A percentile compares a stretch with the other conserved stretches of the same genome.
These are phyloP conservation scores for Todiramphus saurophagus DNA, from an alignment of 2,113 vertebrate species.

Conservation along the genomic window DNA sequence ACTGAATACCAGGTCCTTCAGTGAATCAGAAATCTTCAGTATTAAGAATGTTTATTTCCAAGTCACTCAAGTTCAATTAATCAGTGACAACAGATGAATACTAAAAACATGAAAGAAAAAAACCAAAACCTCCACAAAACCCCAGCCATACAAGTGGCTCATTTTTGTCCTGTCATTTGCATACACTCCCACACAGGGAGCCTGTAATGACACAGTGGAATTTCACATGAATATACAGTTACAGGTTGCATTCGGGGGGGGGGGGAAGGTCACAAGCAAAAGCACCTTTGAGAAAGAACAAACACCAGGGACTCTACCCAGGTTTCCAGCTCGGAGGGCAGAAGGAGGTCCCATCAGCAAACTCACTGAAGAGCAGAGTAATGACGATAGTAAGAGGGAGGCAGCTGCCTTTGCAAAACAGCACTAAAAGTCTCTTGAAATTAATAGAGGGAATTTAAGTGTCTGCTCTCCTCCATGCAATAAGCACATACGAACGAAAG, in stretches of 20 bases:
- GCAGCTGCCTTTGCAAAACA: not conserved
- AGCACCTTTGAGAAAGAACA: not conserved
- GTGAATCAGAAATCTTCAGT: not conserved
- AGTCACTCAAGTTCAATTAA: not conserved
- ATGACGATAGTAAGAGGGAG: not conserved
- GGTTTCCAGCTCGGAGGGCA: not conserved
- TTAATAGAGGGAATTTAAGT: not conserved
- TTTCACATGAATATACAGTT: constrained; percentile 39
- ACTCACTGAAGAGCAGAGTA: not conserved
- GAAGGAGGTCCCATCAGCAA: not conserved
- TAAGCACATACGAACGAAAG: not conserved
- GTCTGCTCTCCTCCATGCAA: not conserved
- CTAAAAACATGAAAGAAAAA: not conserved
- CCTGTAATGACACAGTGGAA: not conserved
- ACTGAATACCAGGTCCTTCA: not conserved
- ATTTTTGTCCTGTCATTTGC: constrained; percentile 1
- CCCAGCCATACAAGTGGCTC: not conserved
- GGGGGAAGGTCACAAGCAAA: not conserved
- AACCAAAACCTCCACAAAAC: not conserved
- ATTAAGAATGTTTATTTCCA: not conserved
- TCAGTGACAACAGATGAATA: not conserved
- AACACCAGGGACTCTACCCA: not conserved
- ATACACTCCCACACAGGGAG: not conserved
- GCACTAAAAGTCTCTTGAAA: not conserved
- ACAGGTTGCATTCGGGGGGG: constrained; percentile 1